phyloP scores from a whole-genome alignment of 2,888 invertebrate species.

The Dinocampus coccinellae region DNA sequence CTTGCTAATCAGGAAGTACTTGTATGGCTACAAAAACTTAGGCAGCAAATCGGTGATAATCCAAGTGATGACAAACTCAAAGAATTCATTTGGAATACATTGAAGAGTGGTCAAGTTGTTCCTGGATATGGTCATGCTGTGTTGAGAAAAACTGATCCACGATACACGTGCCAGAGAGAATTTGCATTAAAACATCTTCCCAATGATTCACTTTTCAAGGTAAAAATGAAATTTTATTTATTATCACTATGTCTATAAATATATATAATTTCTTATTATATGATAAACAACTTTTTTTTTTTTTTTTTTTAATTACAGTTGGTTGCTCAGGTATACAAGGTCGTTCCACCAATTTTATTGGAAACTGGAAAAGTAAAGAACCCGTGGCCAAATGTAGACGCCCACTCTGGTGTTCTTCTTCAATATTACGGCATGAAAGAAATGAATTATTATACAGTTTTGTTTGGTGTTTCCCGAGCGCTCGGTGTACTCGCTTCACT shows the following conservation, averaged over 20 bases:
- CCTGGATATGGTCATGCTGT: conserved; percentile 98
- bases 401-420: conserved; percentile 86
- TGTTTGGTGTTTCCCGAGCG: conserved; percentile 90
- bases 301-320: conserved; percentile 70
- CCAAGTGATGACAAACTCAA: conserved; percentile 92
- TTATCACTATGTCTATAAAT: not conserved
- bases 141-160: conserved; percentile 93
- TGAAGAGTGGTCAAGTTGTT: conserved; percentile 96
- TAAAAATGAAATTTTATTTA: conserved; percentile 49
- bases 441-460: conserved; percentile 91
- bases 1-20: conserved; percentile 94
- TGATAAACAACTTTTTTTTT: not conserved
- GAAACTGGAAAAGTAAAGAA: conserved; percentile 97
- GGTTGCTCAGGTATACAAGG: conserved; percentile 91
- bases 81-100: conserved; percentile 97
- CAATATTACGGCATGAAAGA: conserved; percentile 89
- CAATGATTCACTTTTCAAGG: conserved; percentile 90
- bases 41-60: conserved; percentile 86
- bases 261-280: not conserved
- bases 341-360: conserved; percentile 91
- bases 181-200: conserved; percentile 95
- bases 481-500: conserved; percentile 84
- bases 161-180: conserved; percentile 93
- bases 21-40: conserved; percentile 92
- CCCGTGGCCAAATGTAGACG: conserved; percentile 99